Percentiles rank a stretch among this genome's conserved stretches.
phyloP scores from a whole-genome alignment of 2,113 vertebrate genomes.

The Benitochromis conjunctus region DNA sequence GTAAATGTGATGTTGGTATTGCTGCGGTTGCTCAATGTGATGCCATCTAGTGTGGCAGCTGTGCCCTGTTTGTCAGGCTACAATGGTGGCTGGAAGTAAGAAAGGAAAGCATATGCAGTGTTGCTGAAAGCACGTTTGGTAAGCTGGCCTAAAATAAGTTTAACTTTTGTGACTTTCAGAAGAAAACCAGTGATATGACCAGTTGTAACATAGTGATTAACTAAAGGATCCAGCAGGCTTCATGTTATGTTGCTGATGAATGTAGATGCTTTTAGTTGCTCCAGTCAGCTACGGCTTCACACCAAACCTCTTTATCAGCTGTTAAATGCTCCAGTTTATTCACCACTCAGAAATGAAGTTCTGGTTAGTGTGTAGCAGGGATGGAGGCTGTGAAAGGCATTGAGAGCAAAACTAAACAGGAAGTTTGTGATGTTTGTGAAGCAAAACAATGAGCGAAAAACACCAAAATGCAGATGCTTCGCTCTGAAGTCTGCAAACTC shows the following conservation, averaged over 20 bases:
- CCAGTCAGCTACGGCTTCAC: neutral
- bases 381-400: neutral
- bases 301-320: neutral
- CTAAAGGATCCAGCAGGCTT: neutral
- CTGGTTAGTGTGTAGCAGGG: neutral
- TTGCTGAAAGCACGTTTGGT: neutral
- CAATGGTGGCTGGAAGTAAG: neutral
- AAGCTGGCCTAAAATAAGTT: neutral
- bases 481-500: neutral
- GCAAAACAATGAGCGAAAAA: neutral
- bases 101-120: neutral
- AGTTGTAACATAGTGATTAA: neutral
- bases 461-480: neutral
- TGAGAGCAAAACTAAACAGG: neutral
- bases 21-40: conserved; percentile 27
- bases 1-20: conserved; percentile 6
- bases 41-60: conserved; percentile 24
- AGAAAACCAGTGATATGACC: neutral
- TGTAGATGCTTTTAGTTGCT: neutral
- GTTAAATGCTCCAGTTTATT: neutral
- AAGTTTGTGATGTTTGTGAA: neutral
- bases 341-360: neutral
- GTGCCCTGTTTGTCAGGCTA: neutral
- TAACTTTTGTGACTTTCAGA: neutral
- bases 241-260: neutral